Evolutionary conservation across 2,888 invertebrate species (phyloP).

Genomic region (Morpho helenor): DNA sequence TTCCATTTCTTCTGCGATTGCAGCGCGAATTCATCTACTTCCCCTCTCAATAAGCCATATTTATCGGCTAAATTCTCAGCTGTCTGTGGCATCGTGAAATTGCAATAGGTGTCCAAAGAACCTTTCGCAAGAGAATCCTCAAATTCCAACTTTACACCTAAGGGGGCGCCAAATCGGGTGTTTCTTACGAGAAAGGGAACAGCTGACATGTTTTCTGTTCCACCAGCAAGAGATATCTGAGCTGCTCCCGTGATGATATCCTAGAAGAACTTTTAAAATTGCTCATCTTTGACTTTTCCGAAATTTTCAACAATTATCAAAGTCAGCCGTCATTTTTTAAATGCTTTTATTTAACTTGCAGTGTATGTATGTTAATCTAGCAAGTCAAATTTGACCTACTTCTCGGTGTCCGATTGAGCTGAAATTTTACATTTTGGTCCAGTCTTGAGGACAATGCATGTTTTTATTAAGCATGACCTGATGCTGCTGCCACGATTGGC

Average conservation of each 20-base stretch:
- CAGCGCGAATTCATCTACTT: conserved; percentile 91
- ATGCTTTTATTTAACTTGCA: too few species aligned
- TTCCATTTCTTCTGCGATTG: conserved; percentile 94
- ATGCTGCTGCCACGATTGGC: too few species aligned
- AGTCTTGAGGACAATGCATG: too few species aligned
- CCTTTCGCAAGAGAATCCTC: conserved; percentile 87
- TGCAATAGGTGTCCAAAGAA: conserved; percentile 93
- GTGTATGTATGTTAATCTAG: too few species aligned
- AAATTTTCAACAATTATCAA: too few species aligned
- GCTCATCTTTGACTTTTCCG: too few species aligned
- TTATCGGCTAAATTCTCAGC: conserved; percentile 94
- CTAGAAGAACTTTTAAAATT: conserved; percentile 55
- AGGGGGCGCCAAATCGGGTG: conserved; percentile 91
- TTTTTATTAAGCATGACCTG: too few species aligned
- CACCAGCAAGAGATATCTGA: conserved; percentile 92
- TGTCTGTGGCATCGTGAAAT: conserved; percentile 96
- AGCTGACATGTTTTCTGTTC: conserved; percentile 96
- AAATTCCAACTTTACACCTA: conserved; percentile 87
- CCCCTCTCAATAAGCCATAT: conserved; percentile 88
- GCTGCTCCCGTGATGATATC: conserved; percentile 92
- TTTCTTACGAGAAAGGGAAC: conserved; percentile 91
- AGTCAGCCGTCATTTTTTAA: too few species aligned
- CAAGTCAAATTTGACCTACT: too few species aligned
- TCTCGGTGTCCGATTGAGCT: too few species aligned
- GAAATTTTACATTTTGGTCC: too few species aligned